Conservation (phyloP, 2,797 vertebrate species). For the Micropoecilia bifurca region DNA sequence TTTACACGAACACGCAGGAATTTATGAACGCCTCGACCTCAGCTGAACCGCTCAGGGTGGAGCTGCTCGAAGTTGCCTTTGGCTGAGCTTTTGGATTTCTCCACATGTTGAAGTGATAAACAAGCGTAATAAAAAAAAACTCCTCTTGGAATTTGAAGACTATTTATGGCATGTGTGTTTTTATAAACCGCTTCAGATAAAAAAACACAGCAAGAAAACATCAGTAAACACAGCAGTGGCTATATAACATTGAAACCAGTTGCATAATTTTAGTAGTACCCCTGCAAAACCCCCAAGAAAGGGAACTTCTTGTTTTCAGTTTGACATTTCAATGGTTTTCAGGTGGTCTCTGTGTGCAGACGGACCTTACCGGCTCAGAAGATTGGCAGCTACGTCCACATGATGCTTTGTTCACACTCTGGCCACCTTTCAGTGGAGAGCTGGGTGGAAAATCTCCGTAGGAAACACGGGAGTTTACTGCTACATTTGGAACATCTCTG, state of each 20-base stretch:
- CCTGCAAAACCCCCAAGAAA: too few relatives aligned
- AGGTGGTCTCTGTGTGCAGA: neutral
- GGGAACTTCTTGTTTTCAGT: neutral
- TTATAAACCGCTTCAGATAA: neutral
- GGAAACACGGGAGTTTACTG: neutral
- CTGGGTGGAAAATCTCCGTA: slow-evolving; percentile 1
- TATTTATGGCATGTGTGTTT: neutral
- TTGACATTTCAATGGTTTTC: neutral
- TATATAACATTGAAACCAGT: neutral
- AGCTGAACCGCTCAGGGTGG: slow-evolving; percentile 5
- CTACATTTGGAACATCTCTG: neutral
- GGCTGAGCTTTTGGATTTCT: slow-evolving; percentile 3
- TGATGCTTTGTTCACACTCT: neutral
- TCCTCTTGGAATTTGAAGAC: neutral
- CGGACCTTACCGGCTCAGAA: neutral
- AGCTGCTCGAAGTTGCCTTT: neutral
- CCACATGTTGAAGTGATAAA: slow-evolving; percentile 2
- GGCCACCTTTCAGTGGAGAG: neutral
- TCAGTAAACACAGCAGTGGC: neutral
- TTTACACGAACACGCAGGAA: slow-evolving; percentile 9
- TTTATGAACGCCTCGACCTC: slow-evolving; percentile 6
- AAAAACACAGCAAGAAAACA: neutral
- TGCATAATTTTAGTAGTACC: neutral
- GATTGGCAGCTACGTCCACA: neutral
- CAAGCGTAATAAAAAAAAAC: slow-evolving; percentile 8